These are phyloP conservation scores for Syrrhaptes paradoxus DNA, from an alignment of 2,113 vertebrate genomes.

Conservation along the genomic window DNA sequence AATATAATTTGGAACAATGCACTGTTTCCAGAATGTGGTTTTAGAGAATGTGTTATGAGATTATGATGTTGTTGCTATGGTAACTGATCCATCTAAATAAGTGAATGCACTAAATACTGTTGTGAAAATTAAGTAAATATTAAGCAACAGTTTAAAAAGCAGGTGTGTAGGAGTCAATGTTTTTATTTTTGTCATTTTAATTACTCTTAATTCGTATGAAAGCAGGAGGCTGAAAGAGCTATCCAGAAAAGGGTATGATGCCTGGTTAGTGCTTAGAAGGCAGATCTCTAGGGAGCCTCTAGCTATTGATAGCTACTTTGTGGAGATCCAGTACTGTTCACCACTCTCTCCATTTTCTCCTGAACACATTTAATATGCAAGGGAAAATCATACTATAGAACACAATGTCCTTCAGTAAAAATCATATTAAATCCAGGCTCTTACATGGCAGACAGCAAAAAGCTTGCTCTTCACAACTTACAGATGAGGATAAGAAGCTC, in stretches of 20 bases:
- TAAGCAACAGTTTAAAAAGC: background rate
- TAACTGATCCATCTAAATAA: slow-evolving; percentile 24
- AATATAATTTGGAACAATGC: background rate
- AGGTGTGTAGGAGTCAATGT: background rate
- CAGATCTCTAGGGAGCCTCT: background rate
- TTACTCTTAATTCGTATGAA: background rate
- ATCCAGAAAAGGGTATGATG: background rate
- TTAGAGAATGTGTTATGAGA: slow-evolving; percentile 15
- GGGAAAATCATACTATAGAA: background rate
- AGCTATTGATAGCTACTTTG: background rate
- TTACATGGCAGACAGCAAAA: background rate
- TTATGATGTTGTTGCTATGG: slow-evolving; percentile 25
- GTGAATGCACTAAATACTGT: background rate
- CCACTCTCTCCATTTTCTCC: background rate
- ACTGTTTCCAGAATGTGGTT: slow-evolving; percentile 13
- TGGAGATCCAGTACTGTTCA: background rate
- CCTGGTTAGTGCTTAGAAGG: background rate
- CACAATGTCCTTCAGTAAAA: background rate
- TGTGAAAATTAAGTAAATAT: slow-evolving; percentile 2
- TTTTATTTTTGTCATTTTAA: slow-evolving; percentile 9
- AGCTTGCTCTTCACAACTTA: background rate
- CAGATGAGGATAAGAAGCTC: background rate
- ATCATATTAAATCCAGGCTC: background rate
- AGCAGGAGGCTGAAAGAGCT: background rate
- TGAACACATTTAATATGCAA: background rate